Percentiles rank a stretch among this genome's conserved stretches.
These are phyloP conservation scores for Sebastes schlegelii DNA, from an alignment of 2,113 vertebrate genomes.

Conservation along the genomic window DNA sequence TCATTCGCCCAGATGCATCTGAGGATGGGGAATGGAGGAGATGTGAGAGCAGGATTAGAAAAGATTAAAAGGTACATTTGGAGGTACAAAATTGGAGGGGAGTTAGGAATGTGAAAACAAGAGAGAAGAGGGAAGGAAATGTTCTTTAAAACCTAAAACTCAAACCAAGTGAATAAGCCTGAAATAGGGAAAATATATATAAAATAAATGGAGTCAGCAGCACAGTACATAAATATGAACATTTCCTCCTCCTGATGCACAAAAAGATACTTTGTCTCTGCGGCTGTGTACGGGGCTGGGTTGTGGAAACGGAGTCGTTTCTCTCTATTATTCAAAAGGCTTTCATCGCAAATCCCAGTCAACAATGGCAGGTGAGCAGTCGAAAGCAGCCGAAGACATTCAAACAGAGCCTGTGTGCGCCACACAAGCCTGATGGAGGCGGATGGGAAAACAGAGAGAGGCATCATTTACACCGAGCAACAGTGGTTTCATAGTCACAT, in stretches of 20 bases:
- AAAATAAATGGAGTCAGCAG: slow-evolving; percentile 26
- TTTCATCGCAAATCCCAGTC: slow-evolving; percentile 60
- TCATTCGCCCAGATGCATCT: slow-evolving; percentile 94
- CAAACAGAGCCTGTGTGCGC: slow-evolving; percentile 19
- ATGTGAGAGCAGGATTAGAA: slow-evolving; percentile 14
- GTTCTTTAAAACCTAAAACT: slow-evolving; percentile 17
- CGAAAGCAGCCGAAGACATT: slow-evolving; percentile 44
- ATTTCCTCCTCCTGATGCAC: slow-evolving; percentile 21
- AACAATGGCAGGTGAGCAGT: slow-evolving; percentile 69
- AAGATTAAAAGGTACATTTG: not conserved
- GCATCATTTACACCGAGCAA: slow-evolving; percentile 19
- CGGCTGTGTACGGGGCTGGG: slow-evolving; percentile 30
- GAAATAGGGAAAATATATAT: slow-evolving; percentile 29
- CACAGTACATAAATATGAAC: slow-evolving; percentile 43
- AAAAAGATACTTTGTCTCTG: slow-evolving; percentile 55
- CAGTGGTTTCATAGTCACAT: slow-evolving; percentile 45
- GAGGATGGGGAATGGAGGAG: slow-evolving; percentile 16
- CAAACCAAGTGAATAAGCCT: slow-evolving; percentile 26
- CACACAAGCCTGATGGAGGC: slow-evolving; percentile 29
- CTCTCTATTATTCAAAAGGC: slow-evolving; percentile 63
- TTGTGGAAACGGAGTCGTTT: slow-evolving; percentile 40
- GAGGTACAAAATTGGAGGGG: not conserved
- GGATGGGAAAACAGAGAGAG: slow-evolving; percentile 21
- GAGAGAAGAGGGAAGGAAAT: not conserved
- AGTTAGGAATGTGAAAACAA: slow-evolving; percentile 12